Percentiles rank a stretch among this genome's conserved stretches.
Conservation (phyloP, 2,113 vertebrate genomes). For the Cololabis saira region DNA sequence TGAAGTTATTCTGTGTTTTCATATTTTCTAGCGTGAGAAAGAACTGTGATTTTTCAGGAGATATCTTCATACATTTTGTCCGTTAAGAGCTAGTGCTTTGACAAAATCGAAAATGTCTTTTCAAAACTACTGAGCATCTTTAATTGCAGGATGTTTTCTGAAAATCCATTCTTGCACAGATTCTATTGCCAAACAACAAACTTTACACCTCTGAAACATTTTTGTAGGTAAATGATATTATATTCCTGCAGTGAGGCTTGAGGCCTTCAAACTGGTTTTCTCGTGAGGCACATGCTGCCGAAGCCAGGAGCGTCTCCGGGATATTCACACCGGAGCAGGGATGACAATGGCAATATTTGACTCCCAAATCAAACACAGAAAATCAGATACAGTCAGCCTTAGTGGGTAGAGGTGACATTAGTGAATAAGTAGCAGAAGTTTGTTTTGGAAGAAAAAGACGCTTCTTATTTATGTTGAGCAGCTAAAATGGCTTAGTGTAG, state of each 20-base stretch:
- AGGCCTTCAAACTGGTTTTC: not conserved
- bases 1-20: too few relatives aligned
- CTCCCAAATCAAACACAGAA: not conserved
- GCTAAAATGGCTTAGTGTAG: too few relatives aligned
- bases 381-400: too few relatives aligned
- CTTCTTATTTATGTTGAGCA: too few relatives aligned
- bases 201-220: not conserved
- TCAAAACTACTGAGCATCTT: not conserved
- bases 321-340: not conserved
- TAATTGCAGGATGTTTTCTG: conserved; percentile 1
- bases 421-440: too few relatives aligned
- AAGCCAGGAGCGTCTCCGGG: not conserved
- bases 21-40: too few relatives aligned
- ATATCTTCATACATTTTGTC: too few relatives aligned
- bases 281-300: not conserved
- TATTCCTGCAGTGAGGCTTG: not conserved
- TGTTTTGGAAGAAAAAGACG: too few relatives aligned
- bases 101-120: not conserved
- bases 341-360: not conserved
- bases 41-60: not conserved
- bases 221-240: not conserved
- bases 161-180: not conserved
- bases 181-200: not conserved
- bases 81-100: not conserved
- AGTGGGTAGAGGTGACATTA: too few relatives aligned